A percentile compares a stretch with the other conserved stretches of the same genome.
phyloP scores from a whole-genome alignment of 2,113 vertebrate genomes.

The Apodemus speciosus region DNA sequence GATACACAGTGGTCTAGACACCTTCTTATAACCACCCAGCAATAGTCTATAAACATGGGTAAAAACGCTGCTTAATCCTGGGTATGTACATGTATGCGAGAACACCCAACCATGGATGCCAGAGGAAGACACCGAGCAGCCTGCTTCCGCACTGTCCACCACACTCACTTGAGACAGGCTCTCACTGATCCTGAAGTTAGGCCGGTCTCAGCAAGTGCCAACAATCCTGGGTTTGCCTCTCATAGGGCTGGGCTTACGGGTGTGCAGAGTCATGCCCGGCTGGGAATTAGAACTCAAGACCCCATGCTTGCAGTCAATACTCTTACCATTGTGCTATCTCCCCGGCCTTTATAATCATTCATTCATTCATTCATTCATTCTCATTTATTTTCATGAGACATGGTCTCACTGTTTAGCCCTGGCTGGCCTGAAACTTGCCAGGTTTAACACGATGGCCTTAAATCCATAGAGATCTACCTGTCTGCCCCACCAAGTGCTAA shows the following conservation, averaged over 20 bases:
- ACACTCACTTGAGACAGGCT: background rate
- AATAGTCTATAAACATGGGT: background rate
- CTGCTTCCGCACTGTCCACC: background rate
- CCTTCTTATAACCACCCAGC: slow-evolving; percentile 28
- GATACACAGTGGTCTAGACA: background rate
- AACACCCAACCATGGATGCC: no score
- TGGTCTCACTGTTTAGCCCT: background rate
- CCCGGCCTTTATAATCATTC: background rate
- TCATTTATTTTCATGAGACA: background rate
- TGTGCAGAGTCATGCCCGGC: background rate
- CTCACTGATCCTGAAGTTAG: background rate
- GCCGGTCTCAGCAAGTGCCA: background rate
- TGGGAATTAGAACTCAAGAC: background rate
- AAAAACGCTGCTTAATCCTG: background rate
- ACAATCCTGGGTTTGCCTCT: background rate
- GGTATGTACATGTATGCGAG: no score
- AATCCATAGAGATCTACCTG: background rate
- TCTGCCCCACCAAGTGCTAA: background rate
- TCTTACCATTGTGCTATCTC: background rate
- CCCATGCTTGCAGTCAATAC: background rate
- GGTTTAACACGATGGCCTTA: background rate
- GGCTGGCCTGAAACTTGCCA: background rate
- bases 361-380: background rate
- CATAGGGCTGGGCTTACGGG: background rate
- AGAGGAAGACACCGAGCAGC: no score